Percentiles rank a stretch among this genome's conserved stretches.
phyloP scores from a whole-genome alignment of 2,797 vertebrate species.

The Malurus leucopterus region DNA sequence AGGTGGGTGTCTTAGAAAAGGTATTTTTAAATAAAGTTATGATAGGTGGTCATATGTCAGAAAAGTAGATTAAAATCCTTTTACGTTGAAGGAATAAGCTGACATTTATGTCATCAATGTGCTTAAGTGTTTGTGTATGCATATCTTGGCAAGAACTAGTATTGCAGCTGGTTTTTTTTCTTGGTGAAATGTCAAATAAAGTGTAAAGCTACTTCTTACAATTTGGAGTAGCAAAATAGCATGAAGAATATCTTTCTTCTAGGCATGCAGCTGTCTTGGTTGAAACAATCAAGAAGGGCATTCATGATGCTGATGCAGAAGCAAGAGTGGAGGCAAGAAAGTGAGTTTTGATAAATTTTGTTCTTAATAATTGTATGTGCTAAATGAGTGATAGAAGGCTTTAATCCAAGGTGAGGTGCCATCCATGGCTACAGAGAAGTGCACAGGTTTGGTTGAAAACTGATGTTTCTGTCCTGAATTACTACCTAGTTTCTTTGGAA shows the following conservation, averaged over 20 bases:
- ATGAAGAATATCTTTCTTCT: slow-evolving; percentile 46
- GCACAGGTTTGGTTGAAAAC: background rate
- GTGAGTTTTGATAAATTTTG: slow-evolving; percentile 72
- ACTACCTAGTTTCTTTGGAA: background rate
- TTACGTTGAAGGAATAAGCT: background rate
- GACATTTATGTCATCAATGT: background rate
- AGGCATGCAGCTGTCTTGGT: slow-evolving; percentile 93
- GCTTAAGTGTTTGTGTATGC: background rate
- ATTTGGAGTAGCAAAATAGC: background rate
- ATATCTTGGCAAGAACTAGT: background rate
- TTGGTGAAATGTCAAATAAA: background rate
- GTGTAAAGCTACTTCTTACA: background rate
- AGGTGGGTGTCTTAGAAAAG: background rate
- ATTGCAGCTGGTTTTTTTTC: background rate
- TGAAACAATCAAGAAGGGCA: slow-evolving; percentile 96
- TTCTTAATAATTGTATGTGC: background rate
- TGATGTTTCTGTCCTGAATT: background rate
- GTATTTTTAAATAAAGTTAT: background rate
- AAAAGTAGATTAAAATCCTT: background rate
- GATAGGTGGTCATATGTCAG: background rate
- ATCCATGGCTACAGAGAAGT: background rate
- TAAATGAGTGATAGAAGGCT: background rate
- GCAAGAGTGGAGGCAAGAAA: slow-evolving; percentile 96
- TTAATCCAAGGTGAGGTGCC: accelerated
- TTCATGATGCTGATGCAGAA: slow-evolving; percentile 94